Evolutionary conservation across 2,888 invertebrate genomes (phyloP), one percentile per base, ranked within the genome.

Genomic region (Zootermopsis nevadensis): DNA sequence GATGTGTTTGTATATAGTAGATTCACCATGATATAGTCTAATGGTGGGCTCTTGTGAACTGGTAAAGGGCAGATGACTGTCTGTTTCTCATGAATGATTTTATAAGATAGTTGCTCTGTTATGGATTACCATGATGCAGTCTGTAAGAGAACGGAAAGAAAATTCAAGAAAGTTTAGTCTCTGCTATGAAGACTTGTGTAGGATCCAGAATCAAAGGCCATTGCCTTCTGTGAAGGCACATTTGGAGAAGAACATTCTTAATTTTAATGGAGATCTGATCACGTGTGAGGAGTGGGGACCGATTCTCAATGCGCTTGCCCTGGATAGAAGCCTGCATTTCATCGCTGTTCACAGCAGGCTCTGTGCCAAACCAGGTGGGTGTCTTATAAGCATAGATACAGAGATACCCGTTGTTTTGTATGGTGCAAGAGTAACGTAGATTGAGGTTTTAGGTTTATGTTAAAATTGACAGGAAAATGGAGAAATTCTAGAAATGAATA

Each of bases 251-350:
- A 84, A 85, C 79, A 89, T 90, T 67, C 87, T 94, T 84, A 95
- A 96, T 86, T 94, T 96, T 86, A 93, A 92, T 85, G 94, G 94
- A 80, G 96, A 96, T 87, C 92, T 95, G 85, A 91, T 96, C 80
- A 94, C 94, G 87, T 93, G 94, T 85, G 93, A 92, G 84, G 95
- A 96, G 86, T 96, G 96, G 96, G 91, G 92, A 48, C 93, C 95
- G 1, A 93, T 96, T 77, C 89, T 95, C 80, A 94, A 94, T 86
- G 94, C 96, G 0, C 89, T 96, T 8, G 91, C 93, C 77, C 91
- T 93, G 85, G 96, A 96, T 88, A 91, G 93, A 80, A 94, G 94
- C 84, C 91, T 96, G 7, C 94, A 94, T 88, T 91, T 93, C 84
- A 90, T 96, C 84, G 91, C 92, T 53, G 92, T 96, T 85, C 92